phyloP scores from a whole-genome alignment of 2,888 invertebrate species.

The Argynnis bischoffii region DNA sequence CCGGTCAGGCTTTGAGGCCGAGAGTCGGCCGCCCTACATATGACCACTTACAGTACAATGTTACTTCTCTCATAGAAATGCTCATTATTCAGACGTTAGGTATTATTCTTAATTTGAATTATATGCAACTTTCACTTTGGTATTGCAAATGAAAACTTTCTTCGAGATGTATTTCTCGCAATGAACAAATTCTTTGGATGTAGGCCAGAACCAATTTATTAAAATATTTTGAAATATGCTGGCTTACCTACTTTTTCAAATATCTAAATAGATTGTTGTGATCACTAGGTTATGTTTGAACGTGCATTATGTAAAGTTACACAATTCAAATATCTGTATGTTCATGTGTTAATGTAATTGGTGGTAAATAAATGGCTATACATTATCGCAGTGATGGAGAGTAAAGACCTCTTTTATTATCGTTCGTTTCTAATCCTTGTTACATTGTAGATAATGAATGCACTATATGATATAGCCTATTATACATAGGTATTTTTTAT shows the following conservation, averaged over 20 bases:
- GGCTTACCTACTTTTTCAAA: background rate
- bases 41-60: slow-evolving; percentile 46
- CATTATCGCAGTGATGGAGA: background rate
- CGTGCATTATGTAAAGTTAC: background rate
- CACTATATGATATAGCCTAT: background rate
- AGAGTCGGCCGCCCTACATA: slow-evolving; percentile 68
- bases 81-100: slow-evolving; percentile 38
- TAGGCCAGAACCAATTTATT: slow-evolving; percentile 30
- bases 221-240: slow-evolving; percentile 14
- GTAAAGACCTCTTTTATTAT: background rate
- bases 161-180: slow-evolving; percentile 29
- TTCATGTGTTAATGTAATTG: background rate
- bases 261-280: background rate
- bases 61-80: slow-evolving; percentile 44
- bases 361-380: slow-evolving; percentile 3
- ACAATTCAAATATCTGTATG: background rate
- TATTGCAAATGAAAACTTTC: slow-evolving; percentile 31
- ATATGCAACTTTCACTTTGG: slow-evolving; percentile 36
- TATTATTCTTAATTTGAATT: slow-evolving; percentile 34
- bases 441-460: slow-evolving; percentile 13
- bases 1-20: slow-evolving; percentile 74
- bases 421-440: slow-evolving; percentile 11
- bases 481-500: no score
- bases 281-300: background rate
- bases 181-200: slow-evolving; percentile 33